Conservation (phyloP, 2,797 vertebrate genomes). For the Sternarchorhynchus goeldii region DNA sequence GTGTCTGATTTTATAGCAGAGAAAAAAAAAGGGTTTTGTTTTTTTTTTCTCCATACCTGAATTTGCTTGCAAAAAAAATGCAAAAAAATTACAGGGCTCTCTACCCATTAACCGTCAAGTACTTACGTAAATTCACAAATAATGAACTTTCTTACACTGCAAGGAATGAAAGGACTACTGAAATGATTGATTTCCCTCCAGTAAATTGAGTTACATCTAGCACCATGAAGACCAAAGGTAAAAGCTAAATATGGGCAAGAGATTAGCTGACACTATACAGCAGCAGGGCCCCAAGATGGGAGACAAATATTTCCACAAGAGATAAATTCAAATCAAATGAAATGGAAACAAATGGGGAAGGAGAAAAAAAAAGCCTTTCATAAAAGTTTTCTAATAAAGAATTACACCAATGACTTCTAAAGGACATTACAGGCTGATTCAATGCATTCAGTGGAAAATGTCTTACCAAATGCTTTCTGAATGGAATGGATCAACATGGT, state of each 20-base stretch:
- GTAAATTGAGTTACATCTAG: constrained; percentile 37
- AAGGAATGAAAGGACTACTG: constrained; percentile 13
- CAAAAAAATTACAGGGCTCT: constrained; percentile 1
- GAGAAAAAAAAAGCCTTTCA: constrained; percentile 22
- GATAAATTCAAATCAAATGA: neutral
- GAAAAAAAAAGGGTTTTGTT: constrained; percentile 1
- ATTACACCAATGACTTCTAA: constrained; percentile 32
- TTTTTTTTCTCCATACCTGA: constrained; percentile 16
- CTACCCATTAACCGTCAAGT: constrained; percentile 19
- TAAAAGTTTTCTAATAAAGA: neutral
- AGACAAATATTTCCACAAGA: constrained; percentile 33
- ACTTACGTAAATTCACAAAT: constrained; percentile 25
- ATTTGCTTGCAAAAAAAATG: constrained; percentile 24
- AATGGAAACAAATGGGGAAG: constrained; percentile 1
- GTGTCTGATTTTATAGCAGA: constrained; percentile 42
- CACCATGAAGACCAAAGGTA: constrained; percentile 46
- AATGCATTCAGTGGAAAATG: constrained; percentile 17
- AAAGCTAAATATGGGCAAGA: neutral
- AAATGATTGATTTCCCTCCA: constrained; percentile 24
- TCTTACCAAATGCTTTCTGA: neutral
- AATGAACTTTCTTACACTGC: constrained; percentile 3
- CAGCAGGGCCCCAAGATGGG: constrained; percentile 46
- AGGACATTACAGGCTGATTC: neutral
- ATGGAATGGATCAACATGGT: constrained; percentile 37
- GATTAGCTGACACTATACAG: neutral